phyloP scores from a whole-genome alignment of 2,888 invertebrate genomes.

The Drosophila suboccidentalis region DNA sequence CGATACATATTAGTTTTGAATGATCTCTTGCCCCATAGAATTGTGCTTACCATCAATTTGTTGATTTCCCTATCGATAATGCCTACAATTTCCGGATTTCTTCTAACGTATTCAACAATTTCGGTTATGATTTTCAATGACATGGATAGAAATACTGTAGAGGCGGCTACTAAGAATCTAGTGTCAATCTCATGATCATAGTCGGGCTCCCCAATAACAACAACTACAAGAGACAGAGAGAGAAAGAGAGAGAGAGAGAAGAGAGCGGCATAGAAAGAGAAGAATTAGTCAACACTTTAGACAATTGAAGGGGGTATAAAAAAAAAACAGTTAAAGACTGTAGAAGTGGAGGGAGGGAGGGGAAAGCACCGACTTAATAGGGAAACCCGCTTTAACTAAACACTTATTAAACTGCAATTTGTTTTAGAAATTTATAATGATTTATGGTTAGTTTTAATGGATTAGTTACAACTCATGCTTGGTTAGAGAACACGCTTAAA shows the following conservation, averaged over 20 bases:
- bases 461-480: constrained; percentile 14
- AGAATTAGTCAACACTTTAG: constrained; percentile 31
- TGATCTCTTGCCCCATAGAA: background rate
- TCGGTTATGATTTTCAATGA: constrained; percentile 84
- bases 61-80: constrained; percentile 84
- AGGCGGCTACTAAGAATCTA: constrained; percentile 85
- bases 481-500: constrained; percentile 6
- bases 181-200: constrained; percentile 81
- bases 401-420: background rate
- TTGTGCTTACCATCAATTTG: constrained; percentile 82
- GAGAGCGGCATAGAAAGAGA: constrained; percentile 1
- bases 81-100: constrained; percentile 84
- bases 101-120: constrained; percentile 84
- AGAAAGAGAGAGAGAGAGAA: constrained; percentile 6
- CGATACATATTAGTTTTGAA: background rate
- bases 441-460: constrained; percentile 7
- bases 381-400: constrained; percentile 12
- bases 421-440: too few species aligned
- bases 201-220: constrained; percentile 77
- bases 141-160: constrained; percentile 84
- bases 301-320: background rate
- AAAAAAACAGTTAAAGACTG: background rate
- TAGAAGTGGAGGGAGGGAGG: background rate
- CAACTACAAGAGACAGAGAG: constrained; percentile 68
- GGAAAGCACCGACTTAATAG: background rate